Base-by-base conservation (phyloP, 2,888 invertebrate species). In the Osmoderma eremita region DNA sequence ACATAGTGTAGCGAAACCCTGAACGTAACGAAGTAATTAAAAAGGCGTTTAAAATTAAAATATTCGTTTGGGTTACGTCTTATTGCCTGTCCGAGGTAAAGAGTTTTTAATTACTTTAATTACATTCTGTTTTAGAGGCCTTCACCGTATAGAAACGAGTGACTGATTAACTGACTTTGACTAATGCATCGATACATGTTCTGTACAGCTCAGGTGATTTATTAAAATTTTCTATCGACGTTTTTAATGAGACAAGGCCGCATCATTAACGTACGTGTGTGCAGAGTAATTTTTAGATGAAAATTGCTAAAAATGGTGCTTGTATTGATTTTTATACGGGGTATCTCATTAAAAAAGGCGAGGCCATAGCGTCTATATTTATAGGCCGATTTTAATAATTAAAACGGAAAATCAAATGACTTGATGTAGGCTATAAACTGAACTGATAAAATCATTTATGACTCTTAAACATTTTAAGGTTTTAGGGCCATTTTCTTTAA, bases 91-190 rank as follows among this genome's bases (percentile, higher is more conserved):
- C 50, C 49, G 39, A 41, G 50, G 63, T 63, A 63, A 63, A 51
- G 50, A 51, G 50, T 63, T 63, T 63, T 63, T 50, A 63, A 63
- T 51, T 63, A 51, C 63, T 51, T 63, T 63, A 63, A 63, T 63
- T 63, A 49, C 49, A 50, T 12, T 45, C 24, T 63, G 49, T 51
- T 63, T 45, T 20, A 42, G 56, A 41, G 42, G 13, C 41, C 56
- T 56, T 20, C 56, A 18, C 56, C 41, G 41, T 56, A n/a, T n/a
- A 13, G 13, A 56, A 41, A 39, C 41, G 42, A 56, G 41, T 56
- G 56, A 56, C 56, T 56, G 42, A 56, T 56, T 56, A 56, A 56
- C 56, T 56, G 56, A 56, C 24, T 56, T 41, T 13, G 41, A 42
- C 56, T 56, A 41, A 56, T 22, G 41, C n/a, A 56, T 41, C 41